phyloP scores from a whole-genome alignment of 2,113 vertebrate species.

The Bubo blakistoni region DNA sequence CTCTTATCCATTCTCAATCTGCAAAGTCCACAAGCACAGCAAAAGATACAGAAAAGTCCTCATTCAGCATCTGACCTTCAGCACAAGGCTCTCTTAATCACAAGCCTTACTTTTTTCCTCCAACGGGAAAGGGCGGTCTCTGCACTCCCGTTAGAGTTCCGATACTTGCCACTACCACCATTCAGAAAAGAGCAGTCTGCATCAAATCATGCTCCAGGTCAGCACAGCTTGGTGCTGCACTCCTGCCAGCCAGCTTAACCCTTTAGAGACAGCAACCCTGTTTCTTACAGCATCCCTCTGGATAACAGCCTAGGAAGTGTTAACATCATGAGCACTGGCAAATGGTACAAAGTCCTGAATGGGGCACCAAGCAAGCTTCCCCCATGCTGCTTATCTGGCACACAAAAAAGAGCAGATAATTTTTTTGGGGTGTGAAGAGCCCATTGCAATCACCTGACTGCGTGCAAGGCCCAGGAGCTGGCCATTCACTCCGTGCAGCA shows the following conservation, averaged over 20 bases:
- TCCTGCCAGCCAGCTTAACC: neutral
- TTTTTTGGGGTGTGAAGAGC: neutral
- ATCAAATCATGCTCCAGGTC: neutral
- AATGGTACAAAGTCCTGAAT: neutral
- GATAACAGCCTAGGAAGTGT: neutral
- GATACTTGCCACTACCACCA: neutral
- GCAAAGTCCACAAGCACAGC: neutral
- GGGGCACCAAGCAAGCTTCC: neutral
- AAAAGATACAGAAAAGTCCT: neutral
- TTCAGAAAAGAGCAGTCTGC: neutral
- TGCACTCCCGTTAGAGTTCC: neutral
- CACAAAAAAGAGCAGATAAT: neutral
- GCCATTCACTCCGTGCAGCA: neutral
- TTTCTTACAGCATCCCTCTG: neutral
- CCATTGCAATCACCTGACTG: neutral
- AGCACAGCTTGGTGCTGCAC: neutral
- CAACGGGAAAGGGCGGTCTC: neutral
- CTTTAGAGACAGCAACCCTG: neutral
- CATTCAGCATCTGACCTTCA: neutral
- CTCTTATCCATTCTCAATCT: slow-evolving; percentile 84
- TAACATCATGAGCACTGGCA: neutral
- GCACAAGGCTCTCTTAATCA: neutral
- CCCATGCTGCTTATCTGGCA: neutral
- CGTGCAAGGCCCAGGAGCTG: neutral
- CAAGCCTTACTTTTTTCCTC: neutral